Evolutionary conservation across 2,113 vertebrate species (phyloP), one percentile per base, ranked within the genome.

Genomic region (Callochromis pleurospilus): DNA sequence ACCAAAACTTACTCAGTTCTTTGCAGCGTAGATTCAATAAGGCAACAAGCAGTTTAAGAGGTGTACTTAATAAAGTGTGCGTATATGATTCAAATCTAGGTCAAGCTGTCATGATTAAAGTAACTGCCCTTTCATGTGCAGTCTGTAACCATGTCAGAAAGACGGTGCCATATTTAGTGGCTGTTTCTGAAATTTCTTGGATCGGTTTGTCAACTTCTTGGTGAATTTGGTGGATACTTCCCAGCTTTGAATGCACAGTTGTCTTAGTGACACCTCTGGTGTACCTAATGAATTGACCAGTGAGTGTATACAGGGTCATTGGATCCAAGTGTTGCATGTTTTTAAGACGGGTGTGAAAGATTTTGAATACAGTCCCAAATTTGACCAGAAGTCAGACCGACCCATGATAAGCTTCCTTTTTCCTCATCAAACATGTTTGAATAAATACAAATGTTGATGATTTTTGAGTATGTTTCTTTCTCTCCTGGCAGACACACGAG

Each of bases 401-500:
- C 68, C 40, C 1, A 29, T 17, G 24, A 75, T 19, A 73, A 45
- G 40, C 6, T 77, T n/a, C 26, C 17, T 77, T 77, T 77, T 1
- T 49, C 10, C 42, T 49, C 24, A 9, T 17, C 70, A 13, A 15
- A 29, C 31, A 12, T 83, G 7, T 70, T 14, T 1, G 33, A 1
- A 38, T 68, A 68, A 65, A 17, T 75, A 45, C 36, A 10, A 5
- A 80, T 33, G 12, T 4, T 11, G 12, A 54, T 7, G 40, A 49
- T 21, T 79, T 56, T 79, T 4, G 17, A 17, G 12, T 86, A 3
- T 73, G 24, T 85, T 75, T 68, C 19, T 83, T 55, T 21, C 58
- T 88, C 86, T 31, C 21, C 2, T 70, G 21, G 2, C 92, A 99
- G 98, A 99, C 96, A 94, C 98, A 99, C 91, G 98, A 99, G 82